phyloP scores from a whole-genome alignment of 2,797 vertebrate species.

The Anguilla anguilla region DNA sequence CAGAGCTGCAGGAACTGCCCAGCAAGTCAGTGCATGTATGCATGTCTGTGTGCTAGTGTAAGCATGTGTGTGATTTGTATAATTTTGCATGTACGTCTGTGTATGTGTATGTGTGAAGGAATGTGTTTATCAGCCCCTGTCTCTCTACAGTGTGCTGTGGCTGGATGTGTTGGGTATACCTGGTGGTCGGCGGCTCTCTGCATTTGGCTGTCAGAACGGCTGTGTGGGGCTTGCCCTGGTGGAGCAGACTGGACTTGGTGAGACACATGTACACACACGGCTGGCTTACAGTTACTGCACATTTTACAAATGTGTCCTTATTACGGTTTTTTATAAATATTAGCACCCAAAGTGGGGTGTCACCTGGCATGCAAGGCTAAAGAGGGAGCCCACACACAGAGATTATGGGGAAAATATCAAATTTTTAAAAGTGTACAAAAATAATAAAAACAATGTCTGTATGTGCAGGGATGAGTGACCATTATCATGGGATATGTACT shows the following conservation, averaged over 20 bases:
- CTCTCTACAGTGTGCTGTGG: conserved; percentile 79
- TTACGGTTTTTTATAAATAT: not conserved
- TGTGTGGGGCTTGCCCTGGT: conserved; percentile 83
- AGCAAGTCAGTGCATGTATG: conserved; percentile 76
- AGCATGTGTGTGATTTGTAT: not conserved
- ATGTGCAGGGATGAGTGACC: too few species aligned
- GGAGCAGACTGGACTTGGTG: conserved; percentile 77
- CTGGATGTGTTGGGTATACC: conserved; percentile 75
- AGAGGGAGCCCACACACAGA: too few species aligned
- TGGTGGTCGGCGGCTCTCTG: conserved; percentile 70
- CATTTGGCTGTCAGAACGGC: conserved; percentile 87
- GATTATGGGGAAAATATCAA: too few species aligned
- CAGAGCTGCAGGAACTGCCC: conserved; percentile 82
- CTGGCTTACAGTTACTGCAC: not conserved
- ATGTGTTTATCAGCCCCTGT: not conserved
- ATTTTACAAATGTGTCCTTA: not conserved
- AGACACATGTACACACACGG: conserved; percentile 25
- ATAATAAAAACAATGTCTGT: too few species aligned
- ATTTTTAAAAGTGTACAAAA: too few species aligned
- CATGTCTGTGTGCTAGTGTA: conserved; percentile 13
- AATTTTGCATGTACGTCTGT: not conserved
- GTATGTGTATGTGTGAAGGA: not conserved
- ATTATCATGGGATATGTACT: too few species aligned
- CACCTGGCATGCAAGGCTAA: too few species aligned
- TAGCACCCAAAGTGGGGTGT: not conserved